Percentiles rank a stretch among this genome's conserved stretches.
Evolutionary conservation across 2,888 invertebrate genomes (phyloP).

Genomic region (Dinocampus coccinellae): DNA sequence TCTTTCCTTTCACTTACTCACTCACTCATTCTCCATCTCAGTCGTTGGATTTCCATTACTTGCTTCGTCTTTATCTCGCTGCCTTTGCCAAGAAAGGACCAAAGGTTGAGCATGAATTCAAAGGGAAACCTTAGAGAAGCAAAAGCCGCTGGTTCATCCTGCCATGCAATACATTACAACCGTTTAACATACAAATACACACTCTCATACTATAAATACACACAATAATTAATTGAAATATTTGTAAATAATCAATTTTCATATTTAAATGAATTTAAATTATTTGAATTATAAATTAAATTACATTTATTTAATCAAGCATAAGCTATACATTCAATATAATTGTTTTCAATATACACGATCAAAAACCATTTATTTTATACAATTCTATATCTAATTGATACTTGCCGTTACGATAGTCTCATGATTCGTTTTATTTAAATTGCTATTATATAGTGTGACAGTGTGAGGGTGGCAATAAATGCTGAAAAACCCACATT

Average conservation of each 20-base stretch:
- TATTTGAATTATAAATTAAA: too few species aligned
- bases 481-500: not conserved
- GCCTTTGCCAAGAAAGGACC: not conserved
- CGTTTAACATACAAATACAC: not conserved
- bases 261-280: too few species aligned
- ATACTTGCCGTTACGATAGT: not conserved
- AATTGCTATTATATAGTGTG: constrained; percentile 1
- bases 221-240: too few species aligned
- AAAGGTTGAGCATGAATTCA: not conserved
- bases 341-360: not conserved
- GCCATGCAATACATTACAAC: too few species aligned
- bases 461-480: not conserved
- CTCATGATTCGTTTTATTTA: not conserved
- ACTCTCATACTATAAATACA: too few species aligned
- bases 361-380: not conserved
- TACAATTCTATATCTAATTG: not conserved
- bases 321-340: too few species aligned
- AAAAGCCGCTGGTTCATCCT: not conserved
- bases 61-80: too few species aligned
- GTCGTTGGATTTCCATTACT: too few species aligned
- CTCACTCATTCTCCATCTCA: too few species aligned
- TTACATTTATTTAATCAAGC: too few species aligned
- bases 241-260: too few species aligned
- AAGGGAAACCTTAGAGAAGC: not conserved
- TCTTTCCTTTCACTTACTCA: not conserved